These are phyloP conservation scores for Epiblema foenella DNA, from an alignment of 2,888 invertebrate species.

Conservation along the genomic window DNA sequence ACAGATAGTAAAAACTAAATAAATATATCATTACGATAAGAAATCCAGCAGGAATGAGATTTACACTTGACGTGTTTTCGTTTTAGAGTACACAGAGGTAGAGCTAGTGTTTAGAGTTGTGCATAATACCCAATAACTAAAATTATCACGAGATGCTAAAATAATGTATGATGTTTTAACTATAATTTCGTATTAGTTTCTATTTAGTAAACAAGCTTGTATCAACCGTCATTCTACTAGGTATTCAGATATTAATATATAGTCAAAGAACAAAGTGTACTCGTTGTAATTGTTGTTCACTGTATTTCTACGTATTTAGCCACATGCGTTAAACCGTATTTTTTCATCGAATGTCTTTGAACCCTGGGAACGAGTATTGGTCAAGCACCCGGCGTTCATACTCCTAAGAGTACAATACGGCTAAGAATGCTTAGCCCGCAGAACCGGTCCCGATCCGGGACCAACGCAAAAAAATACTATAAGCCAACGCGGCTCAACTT, in stretches of 20 bases:
- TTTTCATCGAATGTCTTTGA: background rate
- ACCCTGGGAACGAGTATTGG: conserved; percentile 9
- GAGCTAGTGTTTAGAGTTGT: too few relatives aligned
- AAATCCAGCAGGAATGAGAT: background rate
- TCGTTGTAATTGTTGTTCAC: too few relatives aligned
- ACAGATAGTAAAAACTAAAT: background rate
- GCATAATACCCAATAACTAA: background rate
- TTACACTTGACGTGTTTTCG: background rate
- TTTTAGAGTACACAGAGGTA: background rate
- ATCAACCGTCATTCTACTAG: too few relatives aligned
- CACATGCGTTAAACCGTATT: background rate
- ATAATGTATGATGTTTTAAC: too few relatives aligned
- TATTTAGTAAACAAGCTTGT: too few relatives aligned
- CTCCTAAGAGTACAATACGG: background rate
- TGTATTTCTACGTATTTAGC: background rate
- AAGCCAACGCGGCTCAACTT: conserved; percentile 11
- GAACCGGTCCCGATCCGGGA: conserved; percentile 23
- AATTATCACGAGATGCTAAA: too few relatives aligned
- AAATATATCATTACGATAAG: background rate
- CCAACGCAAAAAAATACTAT: conserved; percentile 31
- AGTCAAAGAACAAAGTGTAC: too few relatives aligned
- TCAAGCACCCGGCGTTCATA: background rate
- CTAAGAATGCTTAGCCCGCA: conserved; percentile 15
- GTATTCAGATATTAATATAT: too few relatives aligned
- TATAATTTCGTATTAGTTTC: too few relatives aligned